phyloP scores from a whole-genome alignment of 1,140 invertebrate species.

The Neodiprion lecontei region DNA sequence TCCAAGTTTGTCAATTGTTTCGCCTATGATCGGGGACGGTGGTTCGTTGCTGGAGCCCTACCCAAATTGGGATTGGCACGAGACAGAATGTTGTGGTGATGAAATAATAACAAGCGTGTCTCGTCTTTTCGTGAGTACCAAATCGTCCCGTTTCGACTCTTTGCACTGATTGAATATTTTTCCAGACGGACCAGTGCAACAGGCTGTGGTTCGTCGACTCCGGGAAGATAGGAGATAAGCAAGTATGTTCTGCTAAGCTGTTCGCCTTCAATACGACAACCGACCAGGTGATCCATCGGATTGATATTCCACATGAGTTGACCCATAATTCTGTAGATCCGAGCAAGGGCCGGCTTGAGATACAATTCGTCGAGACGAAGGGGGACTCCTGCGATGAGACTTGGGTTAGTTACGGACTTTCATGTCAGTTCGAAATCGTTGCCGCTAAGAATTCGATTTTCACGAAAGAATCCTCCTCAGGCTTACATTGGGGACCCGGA shows the following conservation, averaged over 20 bases:
- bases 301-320: conserved; percentile 40
- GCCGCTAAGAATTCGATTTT: background rate
- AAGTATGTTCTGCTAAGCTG: conserved; percentile 55
- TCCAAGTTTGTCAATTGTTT: conserved; percentile 30
- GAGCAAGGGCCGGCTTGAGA: conserved; percentile 58
- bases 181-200: conserved; percentile 62
- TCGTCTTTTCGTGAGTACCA: conserved; percentile 27
- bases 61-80: conserved; percentile 39
- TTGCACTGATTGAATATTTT: conserved; percentile 18
- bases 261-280: conserved; percentile 56
- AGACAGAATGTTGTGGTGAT: conserved; percentile 25
- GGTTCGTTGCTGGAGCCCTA: conserved; percentile 35
- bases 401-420: background rate
- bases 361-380: conserved; percentile 64
- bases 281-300: conserved; percentile 51
- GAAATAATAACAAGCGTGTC: conserved; percentile 32
- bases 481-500: conserved; percentile 69
- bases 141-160: too few relatives aligned
- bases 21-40: conserved; percentile 12
- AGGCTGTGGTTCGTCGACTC: conserved; percentile 62
- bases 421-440: background rate
- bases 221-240: conserved; percentile 52
- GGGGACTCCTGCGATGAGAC: background rate
- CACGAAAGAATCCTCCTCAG: background rate
- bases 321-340: conserved; percentile 46